Evolutionary conservation across 2,888 invertebrate genomes (phyloP).

Genomic region (Parasteatoda lunata): DNA sequence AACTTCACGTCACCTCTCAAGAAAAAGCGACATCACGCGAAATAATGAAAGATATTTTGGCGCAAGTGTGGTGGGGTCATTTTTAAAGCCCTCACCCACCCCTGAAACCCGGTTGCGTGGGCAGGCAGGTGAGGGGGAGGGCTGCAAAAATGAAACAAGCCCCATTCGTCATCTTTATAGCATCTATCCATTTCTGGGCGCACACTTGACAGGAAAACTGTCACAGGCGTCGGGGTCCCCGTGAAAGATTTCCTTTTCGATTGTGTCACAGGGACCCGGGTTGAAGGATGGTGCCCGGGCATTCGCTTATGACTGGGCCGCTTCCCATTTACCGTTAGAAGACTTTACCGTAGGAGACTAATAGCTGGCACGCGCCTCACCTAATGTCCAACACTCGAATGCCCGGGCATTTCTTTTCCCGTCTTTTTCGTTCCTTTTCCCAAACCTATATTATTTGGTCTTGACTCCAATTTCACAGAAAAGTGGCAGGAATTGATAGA

Average conservation of each 20-base stretch:
- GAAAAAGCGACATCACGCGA: constrained; percentile 64
- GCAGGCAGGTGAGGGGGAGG: background rate
- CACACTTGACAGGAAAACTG: constrained; percentile 65
- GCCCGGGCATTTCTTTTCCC: constrained; percentile 39
- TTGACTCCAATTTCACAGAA: constrained; percentile 65
- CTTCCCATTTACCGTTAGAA: constrained; percentile 63
- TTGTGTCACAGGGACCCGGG: constrained; percentile 58
- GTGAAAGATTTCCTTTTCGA: constrained; percentile 53
- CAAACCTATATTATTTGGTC: constrained; percentile 64
- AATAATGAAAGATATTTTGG: constrained; percentile 68
- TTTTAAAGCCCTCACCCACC: constrained; percentile 40
- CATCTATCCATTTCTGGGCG: constrained; percentile 53
- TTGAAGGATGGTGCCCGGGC: constrained; percentile 59
- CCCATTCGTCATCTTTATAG: constrained; percentile 66
- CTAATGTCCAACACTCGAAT: constrained; percentile 67
- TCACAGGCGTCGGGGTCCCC: constrained; percentile 34
- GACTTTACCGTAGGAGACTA: constrained; percentile 53
- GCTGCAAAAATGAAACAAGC: constrained; percentile 63
- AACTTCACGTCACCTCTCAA: background rate
- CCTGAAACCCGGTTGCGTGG: background rate
- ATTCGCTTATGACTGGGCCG: constrained; percentile 62
- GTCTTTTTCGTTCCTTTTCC: constrained; percentile 16
- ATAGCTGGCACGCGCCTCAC: constrained; percentile 64
- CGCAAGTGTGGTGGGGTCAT: constrained; percentile 65
- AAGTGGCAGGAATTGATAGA: constrained; percentile 59